Base-by-base conservation (phyloP, 2,797 vertebrate species). In the Picus viridis region DNA sequence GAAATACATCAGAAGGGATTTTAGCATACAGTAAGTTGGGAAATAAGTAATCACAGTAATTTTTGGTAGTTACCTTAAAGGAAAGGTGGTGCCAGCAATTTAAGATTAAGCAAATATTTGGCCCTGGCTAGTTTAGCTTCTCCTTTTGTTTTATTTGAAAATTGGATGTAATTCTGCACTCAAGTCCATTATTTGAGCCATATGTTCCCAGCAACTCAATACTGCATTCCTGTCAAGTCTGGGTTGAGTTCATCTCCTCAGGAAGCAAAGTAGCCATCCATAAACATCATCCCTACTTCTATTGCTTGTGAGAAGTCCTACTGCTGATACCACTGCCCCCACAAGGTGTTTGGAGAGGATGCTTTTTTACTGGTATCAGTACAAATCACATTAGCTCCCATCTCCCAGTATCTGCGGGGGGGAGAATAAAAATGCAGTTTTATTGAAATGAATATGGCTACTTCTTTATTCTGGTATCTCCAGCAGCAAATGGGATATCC, bases 81-180 rank as follows among this genome's bases (percentile, higher is more conserved):
- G 26, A 86, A 79, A 0, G 0, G 16, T 43, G 24, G 13, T 67
- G 10, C 0, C 0, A 11, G 15, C 20, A 78, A 81, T 57, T 5
- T 27, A 79, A 57, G 43, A 63, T 39, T 43, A 53, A 32, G 9
- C 11, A 81, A 75, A 12, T 41, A 86, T 29, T 89, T 85, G 59
- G 10, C 43, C 7, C 29, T 18, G n/a, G 51, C 2, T 20, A 16
- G 4, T 36, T 89, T 5, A 62, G 7, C 70, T 89, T 78, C 29
- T 75, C 2, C 22, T 41, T 67, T 20, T 67, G 7, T 2, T 65
- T 94, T 81, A 59, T 26, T 64, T 68, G 32, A 82, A 87, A 79
- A 75, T 4, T 32, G 19, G 12, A 51, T 81, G 5, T 41, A 54
- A 61, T 45, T 68, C 43, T 78, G n/a, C 53, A 43, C 47, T 86